Base-by-base conservation (phyloP, 2,888 invertebrate species). In the Eupithecia dodoneata region DNA sequence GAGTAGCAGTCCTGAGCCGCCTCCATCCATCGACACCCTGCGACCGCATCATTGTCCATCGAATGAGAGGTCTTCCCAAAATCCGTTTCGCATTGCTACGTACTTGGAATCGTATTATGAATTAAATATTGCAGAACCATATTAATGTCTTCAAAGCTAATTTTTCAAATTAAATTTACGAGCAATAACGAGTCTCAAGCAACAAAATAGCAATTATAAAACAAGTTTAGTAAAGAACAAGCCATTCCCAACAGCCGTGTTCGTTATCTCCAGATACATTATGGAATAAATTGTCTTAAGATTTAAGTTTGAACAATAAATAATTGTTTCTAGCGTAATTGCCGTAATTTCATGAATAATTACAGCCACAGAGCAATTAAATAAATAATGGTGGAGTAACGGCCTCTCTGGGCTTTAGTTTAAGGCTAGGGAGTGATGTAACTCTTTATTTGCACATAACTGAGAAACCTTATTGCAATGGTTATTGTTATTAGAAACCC, bases 331-430 rank as follows among this genome's bases (percentile, higher is more conserved):
- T 88, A 82, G 90, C 94, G 90, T 94, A 95, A 95, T 95, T 94
- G 94, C 95, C 93, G 95, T 94, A 95, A 95, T 95, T 95, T 94
- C 94, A 95, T 95, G 95, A 95, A 94, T 95, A 95, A 95, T 95
- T 94, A 93, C 94, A 90, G 91, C 94, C 94, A 92, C 92, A 94
- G 92, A 92, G 94, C 94, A 95, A 95, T 95, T 95, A 95, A 94
- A 95, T 95, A 94, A 95, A 95, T 95, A 94, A 94, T 92, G 88
- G 90, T 90, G 91, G 91, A 94, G 91, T 94, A 93, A 94, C 94
- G 94, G 91, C 89, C 94, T 92, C 92, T 92, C 91, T 87, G 90
- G 88, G 93, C 88, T 91, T 92, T 94, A 93, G 94, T 94, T 94
- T 92, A 87, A 90, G 93, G 91, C 93, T 91, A 87, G 94, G 93